Conservation (phyloP, 92 coral and sea anemone species). For the Muricea muricata region DNA sequence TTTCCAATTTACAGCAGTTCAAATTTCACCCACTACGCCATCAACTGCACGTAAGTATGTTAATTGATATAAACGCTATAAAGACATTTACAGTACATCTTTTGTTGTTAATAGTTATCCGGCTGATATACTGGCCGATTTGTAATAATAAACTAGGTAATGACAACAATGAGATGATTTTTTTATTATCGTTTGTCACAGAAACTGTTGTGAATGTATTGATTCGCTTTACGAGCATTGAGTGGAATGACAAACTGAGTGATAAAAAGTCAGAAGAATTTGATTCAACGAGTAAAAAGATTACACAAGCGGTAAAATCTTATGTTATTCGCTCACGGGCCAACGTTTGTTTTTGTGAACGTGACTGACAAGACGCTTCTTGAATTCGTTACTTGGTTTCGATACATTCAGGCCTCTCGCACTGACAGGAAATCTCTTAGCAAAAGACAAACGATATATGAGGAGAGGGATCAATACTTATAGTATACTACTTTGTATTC, state of each 20-base stretch:
- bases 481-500: too few species aligned
- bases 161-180: too few species aligned
- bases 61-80: background rate
- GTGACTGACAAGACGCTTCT: too few species aligned
- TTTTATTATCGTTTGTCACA: background rate
- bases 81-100: too few species aligned
- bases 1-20: constrained; percentile 2
- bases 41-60: constrained; percentile 32
- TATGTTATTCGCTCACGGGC: too few species aligned
- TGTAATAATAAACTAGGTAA: too few species aligned
- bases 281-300: constrained; percentile 2
- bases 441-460: background rate
- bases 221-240: constrained; percentile 33
- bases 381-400: too few species aligned
- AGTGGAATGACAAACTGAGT: constrained; percentile 38
- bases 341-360: background rate
- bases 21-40: constrained; percentile 30
- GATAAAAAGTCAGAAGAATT: constrained; percentile 47
- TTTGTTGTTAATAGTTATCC: too few species aligned
- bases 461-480: too few species aligned
- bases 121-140: too few species aligned
- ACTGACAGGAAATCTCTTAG: too few species aligned
- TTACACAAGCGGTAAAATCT: constrained; percentile 21
- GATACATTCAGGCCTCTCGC: too few species aligned
- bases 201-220: constrained; percentile 12